Conservation (phyloP, 2,888 invertebrate species). For the Dynastes grantii region DNA sequence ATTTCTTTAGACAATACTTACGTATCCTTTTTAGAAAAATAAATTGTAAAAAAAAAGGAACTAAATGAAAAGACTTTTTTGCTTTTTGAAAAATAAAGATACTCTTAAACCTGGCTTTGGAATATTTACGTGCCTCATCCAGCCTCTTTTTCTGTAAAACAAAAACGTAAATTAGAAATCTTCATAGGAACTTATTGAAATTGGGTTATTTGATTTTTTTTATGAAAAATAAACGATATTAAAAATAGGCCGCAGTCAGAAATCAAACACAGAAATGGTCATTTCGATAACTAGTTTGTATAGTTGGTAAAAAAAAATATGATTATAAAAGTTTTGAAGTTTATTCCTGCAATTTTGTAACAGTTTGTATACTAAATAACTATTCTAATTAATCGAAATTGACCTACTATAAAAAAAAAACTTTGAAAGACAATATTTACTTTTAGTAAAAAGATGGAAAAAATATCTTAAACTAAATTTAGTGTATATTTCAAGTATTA, state of each 20-base stretch:
- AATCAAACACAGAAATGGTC: constrained; percentile 20
- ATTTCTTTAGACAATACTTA: constrained; percentile 28
- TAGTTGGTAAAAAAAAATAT: too few species aligned
- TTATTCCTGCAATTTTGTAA: too few species aligned
- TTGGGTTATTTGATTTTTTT: constrained; percentile 4
- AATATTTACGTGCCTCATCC: constrained; percentile 81
- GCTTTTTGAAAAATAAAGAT: constrained; percentile 22
- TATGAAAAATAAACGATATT: too few species aligned
- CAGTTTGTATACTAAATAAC: too few species aligned
- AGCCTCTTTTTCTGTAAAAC: constrained; percentile 84
- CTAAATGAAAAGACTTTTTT: constrained; percentile 15
- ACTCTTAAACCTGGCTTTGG: constrained; percentile 46
- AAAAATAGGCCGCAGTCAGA: background rate
- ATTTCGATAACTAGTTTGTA: background rate
- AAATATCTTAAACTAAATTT: too few species aligned
- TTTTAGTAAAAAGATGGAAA: too few species aligned
- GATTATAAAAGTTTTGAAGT: too few species aligned
- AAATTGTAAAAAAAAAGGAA: constrained; percentile 23
- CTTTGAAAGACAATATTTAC: too few species aligned
- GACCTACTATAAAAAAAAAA: too few species aligned
- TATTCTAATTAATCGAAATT: too few species aligned
- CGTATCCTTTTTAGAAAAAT: constrained; percentile 1
- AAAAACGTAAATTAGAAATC: constrained; percentile 67
- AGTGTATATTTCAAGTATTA: too few species aligned
- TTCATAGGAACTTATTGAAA: background rate